These are phyloP conservation scores for Caenorhabditis afra DNA, from an alignment of 2,888 invertebrate species.

Conservation along the genomic window DNA sequence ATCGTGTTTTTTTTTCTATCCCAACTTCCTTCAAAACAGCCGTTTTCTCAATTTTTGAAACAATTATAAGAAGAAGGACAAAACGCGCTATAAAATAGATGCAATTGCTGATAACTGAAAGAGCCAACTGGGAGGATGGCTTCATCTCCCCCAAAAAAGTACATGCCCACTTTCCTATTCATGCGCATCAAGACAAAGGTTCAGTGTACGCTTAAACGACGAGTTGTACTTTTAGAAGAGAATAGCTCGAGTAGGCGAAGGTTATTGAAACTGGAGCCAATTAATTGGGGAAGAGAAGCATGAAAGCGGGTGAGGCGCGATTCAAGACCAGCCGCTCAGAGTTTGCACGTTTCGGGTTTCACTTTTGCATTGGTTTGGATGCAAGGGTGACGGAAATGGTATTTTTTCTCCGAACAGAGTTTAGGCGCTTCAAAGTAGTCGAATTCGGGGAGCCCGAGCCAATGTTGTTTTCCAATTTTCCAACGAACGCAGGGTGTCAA, in stretches of 20 bases:
- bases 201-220: neutral
- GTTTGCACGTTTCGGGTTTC: conserved; percentile 53
- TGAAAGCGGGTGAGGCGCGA: conserved; percentile 1
- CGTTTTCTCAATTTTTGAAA: too few species aligned
- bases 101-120: neutral
- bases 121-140: neutral
- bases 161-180: conserved; percentile 27
- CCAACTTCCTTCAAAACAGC: too few species aligned
- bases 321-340: conserved; percentile 15
- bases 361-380: conserved; percentile 22
- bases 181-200: conserved; percentile 34
- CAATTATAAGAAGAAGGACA: too few species aligned
- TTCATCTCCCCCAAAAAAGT: neutral
- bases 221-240: conserved; percentile 16
- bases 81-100: neutral
- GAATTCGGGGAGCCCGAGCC: neutral
- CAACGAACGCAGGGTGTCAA: too few species aligned
- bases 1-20: too few species aligned
- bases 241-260: conserved; percentile 4
- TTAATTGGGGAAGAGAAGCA: conserved; percentile 43
- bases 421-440: too few species aligned
- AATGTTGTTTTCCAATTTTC: too few species aligned
- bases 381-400: conserved; percentile 29
- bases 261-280: conserved; percentile 50
- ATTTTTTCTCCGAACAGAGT: conserved; percentile 14